Conservation (phyloP, 2,113 vertebrate genomes). For the Chlamydotis undulata region DNA sequence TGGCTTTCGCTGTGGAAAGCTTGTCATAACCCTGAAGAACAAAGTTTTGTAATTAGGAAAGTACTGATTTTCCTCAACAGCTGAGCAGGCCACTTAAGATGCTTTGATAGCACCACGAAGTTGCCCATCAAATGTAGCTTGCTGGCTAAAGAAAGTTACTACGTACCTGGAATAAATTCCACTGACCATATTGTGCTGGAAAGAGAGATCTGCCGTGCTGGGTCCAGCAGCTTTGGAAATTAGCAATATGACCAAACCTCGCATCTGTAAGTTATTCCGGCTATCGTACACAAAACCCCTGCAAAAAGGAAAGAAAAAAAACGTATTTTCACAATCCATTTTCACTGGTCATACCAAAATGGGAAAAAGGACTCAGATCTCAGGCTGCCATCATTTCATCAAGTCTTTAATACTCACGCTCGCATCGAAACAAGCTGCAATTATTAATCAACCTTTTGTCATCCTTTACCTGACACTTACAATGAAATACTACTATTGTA, state of each 20-base stretch:
- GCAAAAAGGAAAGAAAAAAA: conserved; percentile 28
- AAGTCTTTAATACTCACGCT: not conserved
- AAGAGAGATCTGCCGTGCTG: conserved; percentile 66
- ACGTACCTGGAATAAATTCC: conserved; percentile 95
- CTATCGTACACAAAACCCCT: conserved; percentile 91
- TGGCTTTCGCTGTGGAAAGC: not conserved
- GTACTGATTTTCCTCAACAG: not conserved
- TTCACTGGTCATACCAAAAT: not conserved
- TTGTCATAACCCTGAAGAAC: not conserved
- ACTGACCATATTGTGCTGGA: conserved; percentile 88
- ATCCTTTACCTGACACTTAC: not conserved
- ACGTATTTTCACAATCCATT: not conserved
- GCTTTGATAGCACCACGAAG: not conserved
- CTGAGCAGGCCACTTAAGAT: not conserved
- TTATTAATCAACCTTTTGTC: conserved; percentile 7
- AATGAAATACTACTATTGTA: not conserved
- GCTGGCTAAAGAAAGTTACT: not conserved
- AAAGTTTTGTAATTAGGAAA: not conserved
- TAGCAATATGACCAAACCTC: conserved; percentile 90
- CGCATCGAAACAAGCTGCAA: conserved; percentile 9
- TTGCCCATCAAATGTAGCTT: not conserved
- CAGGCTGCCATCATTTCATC: not conserved
- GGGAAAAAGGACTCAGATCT: not conserved
- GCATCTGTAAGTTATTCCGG: conserved; percentile 90
- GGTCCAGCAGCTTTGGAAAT: conserved; percentile 96